phyloP scores from a whole-genome alignment of 2,797 vertebrate species.

The Passerculus sandwichensis region DNA sequence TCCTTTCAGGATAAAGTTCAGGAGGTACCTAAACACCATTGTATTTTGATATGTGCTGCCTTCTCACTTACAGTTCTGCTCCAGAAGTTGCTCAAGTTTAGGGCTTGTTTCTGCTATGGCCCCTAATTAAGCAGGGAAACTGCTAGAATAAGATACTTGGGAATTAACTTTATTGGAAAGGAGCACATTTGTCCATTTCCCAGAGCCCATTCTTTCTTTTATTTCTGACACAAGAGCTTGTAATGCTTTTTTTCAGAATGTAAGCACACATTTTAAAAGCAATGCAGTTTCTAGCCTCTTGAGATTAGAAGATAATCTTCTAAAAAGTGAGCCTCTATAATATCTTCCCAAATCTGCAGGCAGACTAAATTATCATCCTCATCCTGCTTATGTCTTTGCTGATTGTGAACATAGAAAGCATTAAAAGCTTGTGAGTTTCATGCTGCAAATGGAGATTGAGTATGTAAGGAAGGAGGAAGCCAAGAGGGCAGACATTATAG shows the following conservation, averaged over 20 bases:
- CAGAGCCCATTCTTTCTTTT: background rate
- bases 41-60: background rate
- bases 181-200: background rate
- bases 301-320: conserved; percentile 24
- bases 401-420: background rate
- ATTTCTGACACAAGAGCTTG: background rate
- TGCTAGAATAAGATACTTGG: background rate
- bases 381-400: background rate
- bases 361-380: background rate
- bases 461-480: background rate
- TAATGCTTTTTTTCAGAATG: background rate
- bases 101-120: background rate
- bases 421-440: background rate
- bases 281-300: background rate
- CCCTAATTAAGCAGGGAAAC: background rate
- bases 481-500: background rate
- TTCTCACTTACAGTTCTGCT: background rate
- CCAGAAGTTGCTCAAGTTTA: background rate
- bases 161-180: background rate
- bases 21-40: background rate
- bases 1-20: background rate
- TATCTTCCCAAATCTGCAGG: conserved; percentile 6
- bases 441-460: background rate
- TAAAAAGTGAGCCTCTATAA: background rate
- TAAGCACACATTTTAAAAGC: background rate